Evolutionary conservation across 2,888 invertebrate genomes (phyloP).

Genomic region (Cephus pygmeus): DNA sequence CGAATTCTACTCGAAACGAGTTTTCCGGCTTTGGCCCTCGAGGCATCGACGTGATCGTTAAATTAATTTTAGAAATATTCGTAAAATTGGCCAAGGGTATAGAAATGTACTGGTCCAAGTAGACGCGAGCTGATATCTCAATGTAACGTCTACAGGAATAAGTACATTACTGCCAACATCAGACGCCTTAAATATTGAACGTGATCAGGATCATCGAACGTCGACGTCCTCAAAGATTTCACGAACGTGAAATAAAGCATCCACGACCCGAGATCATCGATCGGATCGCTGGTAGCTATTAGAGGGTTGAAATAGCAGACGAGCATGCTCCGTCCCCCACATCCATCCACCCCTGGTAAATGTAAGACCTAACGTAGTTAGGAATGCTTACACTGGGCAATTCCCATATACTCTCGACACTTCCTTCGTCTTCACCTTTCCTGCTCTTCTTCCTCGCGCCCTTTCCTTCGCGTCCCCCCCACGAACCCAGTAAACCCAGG

Average conservation of each 20-base stretch:
- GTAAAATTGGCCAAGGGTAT: slow-evolving; percentile 2
- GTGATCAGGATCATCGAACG: background rate
- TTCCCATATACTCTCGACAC: slow-evolving; percentile 18
- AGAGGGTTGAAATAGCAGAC: background rate
- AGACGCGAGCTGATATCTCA: background rate
- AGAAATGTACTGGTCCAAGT: background rate
- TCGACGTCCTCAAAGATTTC: background rate
- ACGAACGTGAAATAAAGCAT: background rate
- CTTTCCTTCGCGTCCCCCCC: background rate
- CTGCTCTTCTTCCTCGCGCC: background rate
- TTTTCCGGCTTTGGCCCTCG: slow-evolving; percentile 21
- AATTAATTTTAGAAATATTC: slow-evolving; percentile 19
- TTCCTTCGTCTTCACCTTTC: slow-evolving; percentile 11
- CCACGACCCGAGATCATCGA: background rate
- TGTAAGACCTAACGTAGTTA: slow-evolving; percentile 37
- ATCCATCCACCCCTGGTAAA: slow-evolving; percentile 24
- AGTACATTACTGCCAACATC: background rate
- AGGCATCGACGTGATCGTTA: slow-evolving; percentile 9
- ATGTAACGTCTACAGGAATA: background rate
- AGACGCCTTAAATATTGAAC: background rate
- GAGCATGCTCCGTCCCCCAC: background rate
- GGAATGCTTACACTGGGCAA: slow-evolving; percentile 24
- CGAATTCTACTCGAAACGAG: slow-evolving; percentile 25
- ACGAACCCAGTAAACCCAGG: background rate
- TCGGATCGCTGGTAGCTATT: background rate